These are phyloP conservation scores for Polypedilum vanderplanki DNA, from an alignment of 1,140 invertebrate species.

Conservation along the genomic window DNA sequence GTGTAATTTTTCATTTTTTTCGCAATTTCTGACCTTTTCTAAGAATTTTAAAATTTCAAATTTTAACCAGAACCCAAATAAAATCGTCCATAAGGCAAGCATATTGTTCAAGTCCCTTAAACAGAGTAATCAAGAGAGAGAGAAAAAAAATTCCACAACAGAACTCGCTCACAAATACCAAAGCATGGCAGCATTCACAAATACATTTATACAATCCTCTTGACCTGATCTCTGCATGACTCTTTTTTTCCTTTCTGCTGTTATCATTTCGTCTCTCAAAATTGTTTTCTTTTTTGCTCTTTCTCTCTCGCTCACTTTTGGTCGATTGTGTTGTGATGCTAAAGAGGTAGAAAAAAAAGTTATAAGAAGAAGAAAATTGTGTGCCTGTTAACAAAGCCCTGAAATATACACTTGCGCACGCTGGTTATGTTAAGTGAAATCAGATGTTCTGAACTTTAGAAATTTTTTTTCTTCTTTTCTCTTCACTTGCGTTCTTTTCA, in stretches of 20 bases:
- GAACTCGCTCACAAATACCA: not conserved
- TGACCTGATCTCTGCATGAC: not conserved
- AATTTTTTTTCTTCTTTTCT: not conserved
- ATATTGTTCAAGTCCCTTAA: too few species aligned
- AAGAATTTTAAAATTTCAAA: too few species aligned
- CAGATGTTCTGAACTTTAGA: not conserved
- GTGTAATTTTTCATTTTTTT: too few species aligned
- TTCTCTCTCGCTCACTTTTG: not conserved
- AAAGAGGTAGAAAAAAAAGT: not conserved
- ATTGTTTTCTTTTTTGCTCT: not conserved
- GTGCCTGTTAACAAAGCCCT: not conserved
- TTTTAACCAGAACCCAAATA: too few species aligned
- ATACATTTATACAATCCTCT: not conserved
- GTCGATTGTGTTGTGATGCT: not conserved
- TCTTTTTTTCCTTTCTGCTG: not conserved
- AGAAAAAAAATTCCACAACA: too few species aligned
- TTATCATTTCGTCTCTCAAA: not conserved
- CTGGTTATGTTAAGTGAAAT: conserved; percentile 18
- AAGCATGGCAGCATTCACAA: not conserved
- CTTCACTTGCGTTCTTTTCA: not conserved
- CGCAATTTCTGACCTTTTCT: too few species aligned
- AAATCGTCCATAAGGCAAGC: too few species aligned
- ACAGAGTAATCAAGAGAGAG: too few species aligned
- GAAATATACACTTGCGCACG: conserved; percentile 2
- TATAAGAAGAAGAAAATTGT: not conserved